Conservation (phyloP, 1,140 invertebrate species). For the Aphaenogaster rudis region DNA sequence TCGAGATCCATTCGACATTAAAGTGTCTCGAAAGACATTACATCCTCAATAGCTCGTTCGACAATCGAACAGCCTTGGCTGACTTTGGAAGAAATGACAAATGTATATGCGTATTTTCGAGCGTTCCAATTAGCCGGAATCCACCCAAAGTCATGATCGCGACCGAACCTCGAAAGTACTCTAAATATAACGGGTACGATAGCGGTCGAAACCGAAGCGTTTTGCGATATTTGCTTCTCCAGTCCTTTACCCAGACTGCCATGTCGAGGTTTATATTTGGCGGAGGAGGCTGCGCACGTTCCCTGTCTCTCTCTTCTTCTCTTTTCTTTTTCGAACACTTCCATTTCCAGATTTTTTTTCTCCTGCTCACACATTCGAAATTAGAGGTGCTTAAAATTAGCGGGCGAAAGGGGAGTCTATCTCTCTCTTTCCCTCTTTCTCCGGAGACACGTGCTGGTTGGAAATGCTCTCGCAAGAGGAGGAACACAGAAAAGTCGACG, state of each 20-base stretch:
- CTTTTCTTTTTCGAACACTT: slow-evolving; percentile 42
- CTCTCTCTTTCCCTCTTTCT: neutral
- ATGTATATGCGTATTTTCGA: neutral
- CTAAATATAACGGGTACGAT: slow-evolving; percentile 41
- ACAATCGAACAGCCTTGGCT: neutral
- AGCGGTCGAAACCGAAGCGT: slow-evolving; percentile 2
- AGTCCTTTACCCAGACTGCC: slow-evolving; percentile 46
- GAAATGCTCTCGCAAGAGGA: slow-evolving; percentile 37
- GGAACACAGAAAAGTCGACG: slow-evolving; percentile 39
- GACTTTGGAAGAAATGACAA: neutral
- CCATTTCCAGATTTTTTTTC: slow-evolving; percentile 28
- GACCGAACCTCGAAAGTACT: slow-evolving; percentile 29
- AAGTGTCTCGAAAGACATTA: neutral
- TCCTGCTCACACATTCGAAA: slow-evolving; percentile 60
- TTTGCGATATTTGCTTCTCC: slow-evolving; percentile 51
- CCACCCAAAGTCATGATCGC: slow-evolving; percentile 43
- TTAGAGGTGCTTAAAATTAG: slow-evolving; percentile 78
- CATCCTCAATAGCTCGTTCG: neutral
- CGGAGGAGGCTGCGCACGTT: slow-evolving; percentile 39
- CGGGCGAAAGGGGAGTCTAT: slow-evolving; percentile 35
- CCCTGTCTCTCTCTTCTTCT: slow-evolving; percentile 30
- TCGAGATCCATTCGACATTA: slow-evolving; percentile 1
- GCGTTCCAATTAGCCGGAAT: neutral
- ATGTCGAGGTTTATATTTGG: slow-evolving; percentile 74
- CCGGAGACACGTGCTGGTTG: slow-evolving; percentile 26